Base-by-base conservation (phyloP, 2,888 invertebrate species). In the Stenchaetothrips biformis region DNA sequence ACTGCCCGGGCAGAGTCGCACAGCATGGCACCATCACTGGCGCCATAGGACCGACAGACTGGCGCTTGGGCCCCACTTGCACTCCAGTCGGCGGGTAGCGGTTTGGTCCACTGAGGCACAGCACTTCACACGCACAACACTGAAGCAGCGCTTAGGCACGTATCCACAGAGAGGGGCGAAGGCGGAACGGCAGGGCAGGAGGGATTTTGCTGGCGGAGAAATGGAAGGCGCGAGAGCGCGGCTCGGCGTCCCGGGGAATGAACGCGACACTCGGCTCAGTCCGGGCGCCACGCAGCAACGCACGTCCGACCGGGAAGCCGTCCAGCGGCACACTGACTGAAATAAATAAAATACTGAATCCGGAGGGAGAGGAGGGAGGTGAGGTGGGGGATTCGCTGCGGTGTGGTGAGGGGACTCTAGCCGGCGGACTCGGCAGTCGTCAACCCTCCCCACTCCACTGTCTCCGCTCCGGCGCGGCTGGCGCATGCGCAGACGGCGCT, bases 301-400 rank as follows among this genome's bases (percentile, higher is more conserved):
- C 16, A 9, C 67, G 67, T 74, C 9, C 67, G 67, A 25, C 8
- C 67, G 67, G 9, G 67, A 8, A 25, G 67, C 67, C 67, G 67
- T 74, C 67, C 67, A 74, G 67, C 67, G 67, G 67, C 67, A 25
- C 67, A 74, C 67, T 74, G 67, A 25, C 37, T 37, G 2, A 37
- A 37, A 37, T 37, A 37, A 37, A 37, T 37, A 37, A 37, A 37
- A 37, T 37, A 4, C 37, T 37, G 37, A 37, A 37, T 37, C 2
- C 37, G 37, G 37, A 1, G n/a, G n/a, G 37, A 2, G 37, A 1
- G 37, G 37, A 37, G 37, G 37, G 37, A 37, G 37, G 37, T n/a
- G n/a, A n/a, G n/a, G n/a, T n/a, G n/a, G n/a, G n/a, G n/a, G n/a
- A n/a, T n/a, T n/a, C n/a, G n/a, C n/a, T n/a, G n/a, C n/a, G 37